Conservation (phyloP, 1,140 invertebrate species). For the Drosophila persimilis region DNA sequence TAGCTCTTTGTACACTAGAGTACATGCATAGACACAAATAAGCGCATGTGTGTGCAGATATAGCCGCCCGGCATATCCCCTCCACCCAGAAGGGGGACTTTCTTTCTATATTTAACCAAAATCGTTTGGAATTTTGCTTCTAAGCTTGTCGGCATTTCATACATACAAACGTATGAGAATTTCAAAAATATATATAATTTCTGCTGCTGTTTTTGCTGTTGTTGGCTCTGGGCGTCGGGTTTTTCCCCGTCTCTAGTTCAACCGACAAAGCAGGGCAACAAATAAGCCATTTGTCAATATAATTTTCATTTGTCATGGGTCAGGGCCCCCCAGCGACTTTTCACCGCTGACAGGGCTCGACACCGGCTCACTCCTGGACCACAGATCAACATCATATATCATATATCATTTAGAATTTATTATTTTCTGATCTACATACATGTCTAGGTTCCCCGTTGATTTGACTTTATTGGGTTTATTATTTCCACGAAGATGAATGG, state of each 20-base stretch:
- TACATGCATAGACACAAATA: constrained; percentile 7
- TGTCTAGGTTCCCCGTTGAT: constrained; percentile 40
- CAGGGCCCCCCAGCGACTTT: constrained; percentile 6
- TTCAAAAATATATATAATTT: constrained; percentile 43
- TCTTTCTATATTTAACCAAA: constrained; percentile 64
- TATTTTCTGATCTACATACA: constrained; percentile 37
- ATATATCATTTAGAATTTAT: constrained; percentile 36
- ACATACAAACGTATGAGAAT: constrained; percentile 8
- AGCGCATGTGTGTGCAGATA: constrained; percentile 4
- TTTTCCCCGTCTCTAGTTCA: constrained; percentile 2
- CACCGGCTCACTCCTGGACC: constrained; percentile 19
- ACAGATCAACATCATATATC: constrained; percentile 29
- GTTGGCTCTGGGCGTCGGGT: too few species aligned
- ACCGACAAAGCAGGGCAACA: constrained; percentile 21
- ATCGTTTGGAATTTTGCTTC: constrained; percentile 43
- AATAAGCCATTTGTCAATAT: constrained; percentile 77
- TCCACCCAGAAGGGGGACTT: neutral
- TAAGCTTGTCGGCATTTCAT: constrained; percentile 35
- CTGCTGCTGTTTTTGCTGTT: constrained; percentile 34
- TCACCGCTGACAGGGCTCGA: constrained; percentile 6
- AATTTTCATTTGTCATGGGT: constrained; percentile 51
- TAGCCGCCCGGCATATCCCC: neutral
- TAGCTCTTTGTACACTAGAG: constrained; percentile 17
- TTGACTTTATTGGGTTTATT: constrained; percentile 41
- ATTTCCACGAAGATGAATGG: constrained; percentile 44